A percentile compares a stretch with the other conserved stretches of the same genome.
Conservation (phyloP, 2,797 vertebrate species). For the Linurgus olivaceus region DNA sequence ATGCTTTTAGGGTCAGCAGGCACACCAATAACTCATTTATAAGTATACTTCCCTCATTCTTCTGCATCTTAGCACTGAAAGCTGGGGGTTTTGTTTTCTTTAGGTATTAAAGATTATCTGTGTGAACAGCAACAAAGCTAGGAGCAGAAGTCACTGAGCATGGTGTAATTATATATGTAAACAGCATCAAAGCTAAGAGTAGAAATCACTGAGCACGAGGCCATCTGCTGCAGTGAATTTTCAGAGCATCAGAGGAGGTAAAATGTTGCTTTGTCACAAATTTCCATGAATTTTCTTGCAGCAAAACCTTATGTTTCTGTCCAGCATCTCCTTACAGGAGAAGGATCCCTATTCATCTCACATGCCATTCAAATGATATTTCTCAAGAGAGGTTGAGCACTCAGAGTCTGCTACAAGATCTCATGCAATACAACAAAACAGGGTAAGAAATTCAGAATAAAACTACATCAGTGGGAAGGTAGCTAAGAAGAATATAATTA, state of each 20-base stretch:
- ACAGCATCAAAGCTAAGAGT: not conserved
- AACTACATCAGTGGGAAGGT: not conserved
- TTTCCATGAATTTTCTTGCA: not conserved
- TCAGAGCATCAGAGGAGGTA: not conserved
- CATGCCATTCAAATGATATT: not conserved
- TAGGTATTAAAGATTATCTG: not conserved
- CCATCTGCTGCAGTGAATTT: not conserved
- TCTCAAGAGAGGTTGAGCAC: not conserved
- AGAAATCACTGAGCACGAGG: not conserved
- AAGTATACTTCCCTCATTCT: not conserved
- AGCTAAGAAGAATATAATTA: not conserved
- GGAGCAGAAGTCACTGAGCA: not conserved
- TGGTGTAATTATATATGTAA: not conserved
- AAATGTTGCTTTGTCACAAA: not conserved
- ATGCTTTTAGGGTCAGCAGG: not conserved
- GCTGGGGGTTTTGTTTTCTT: not conserved
- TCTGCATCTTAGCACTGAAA: not conserved
- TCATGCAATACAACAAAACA: not conserved
- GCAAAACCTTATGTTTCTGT: not conserved
- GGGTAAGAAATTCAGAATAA: not conserved
- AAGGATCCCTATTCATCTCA: not conserved
- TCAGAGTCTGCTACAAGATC: not conserved
- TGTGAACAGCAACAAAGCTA: not conserved
- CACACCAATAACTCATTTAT: not conserved
- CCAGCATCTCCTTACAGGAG: not conserved